Conservation (phyloP, 2,888 invertebrate genomes). For the Drosophila algonquin region DNA sequence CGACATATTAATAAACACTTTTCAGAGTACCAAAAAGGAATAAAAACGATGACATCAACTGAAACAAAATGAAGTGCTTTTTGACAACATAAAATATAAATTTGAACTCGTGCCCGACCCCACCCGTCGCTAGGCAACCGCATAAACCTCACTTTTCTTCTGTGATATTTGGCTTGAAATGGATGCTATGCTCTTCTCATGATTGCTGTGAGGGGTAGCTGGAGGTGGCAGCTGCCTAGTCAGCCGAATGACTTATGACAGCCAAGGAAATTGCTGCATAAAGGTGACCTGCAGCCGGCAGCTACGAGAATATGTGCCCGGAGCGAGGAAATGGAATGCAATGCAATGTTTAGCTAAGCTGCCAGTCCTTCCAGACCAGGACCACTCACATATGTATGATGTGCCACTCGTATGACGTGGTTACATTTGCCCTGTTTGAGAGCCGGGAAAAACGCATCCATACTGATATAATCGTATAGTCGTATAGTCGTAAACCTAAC, state of each 20-base stretch:
- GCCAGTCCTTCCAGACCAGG: not conserved
- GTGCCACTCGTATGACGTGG: slow-evolving; percentile 11
- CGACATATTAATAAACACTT: not conserved
- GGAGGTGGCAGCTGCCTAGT: slow-evolving; percentile 57
- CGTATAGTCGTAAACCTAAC: slow-evolving; percentile 1
- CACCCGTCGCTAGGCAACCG: not conserved
- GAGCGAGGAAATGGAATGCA: slow-evolving; percentile 44
- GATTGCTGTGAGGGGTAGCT: slow-evolving; percentile 1
- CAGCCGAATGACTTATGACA: slow-evolving; percentile 66
- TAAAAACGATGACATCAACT: not conserved
- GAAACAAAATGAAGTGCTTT: not conserved
- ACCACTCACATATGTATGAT: slow-evolving; percentile 2
- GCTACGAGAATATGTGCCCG: not conserved
- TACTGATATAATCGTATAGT: not conserved
- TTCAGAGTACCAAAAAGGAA: not conserved
- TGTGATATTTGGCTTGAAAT: not conserved
- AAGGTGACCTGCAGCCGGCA: slow-evolving; percentile 39
- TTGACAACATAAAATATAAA: not conserved
- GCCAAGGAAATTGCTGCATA: slow-evolving; percentile 57
- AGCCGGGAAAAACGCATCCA: not conserved
- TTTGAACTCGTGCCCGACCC: not conserved
- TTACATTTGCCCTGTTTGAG: not conserved
- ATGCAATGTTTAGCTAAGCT: slow-evolving; percentile 24
- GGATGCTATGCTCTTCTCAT: not conserved
- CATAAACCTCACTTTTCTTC: not conserved